Percentiles rank a stretch among this genome's conserved stretches.
phyloP scores from a whole-genome alignment of 2,797 vertebrate genomes.

The Chaenodraco wilsoni region DNA sequence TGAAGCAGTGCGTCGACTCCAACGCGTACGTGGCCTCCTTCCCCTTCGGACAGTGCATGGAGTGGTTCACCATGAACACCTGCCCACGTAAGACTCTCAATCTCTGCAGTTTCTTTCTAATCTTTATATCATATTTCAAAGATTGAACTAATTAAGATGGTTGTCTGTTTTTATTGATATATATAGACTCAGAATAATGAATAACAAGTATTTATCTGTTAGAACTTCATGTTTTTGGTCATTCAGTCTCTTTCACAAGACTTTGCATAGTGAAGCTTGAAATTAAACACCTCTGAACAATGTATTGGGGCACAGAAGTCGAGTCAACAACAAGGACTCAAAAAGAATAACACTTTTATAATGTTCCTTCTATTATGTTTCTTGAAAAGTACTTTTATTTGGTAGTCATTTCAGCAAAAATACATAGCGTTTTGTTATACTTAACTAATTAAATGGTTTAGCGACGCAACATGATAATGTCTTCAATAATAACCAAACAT shows the following conservation, averaged over 20 bases:
- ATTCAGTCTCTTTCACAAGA: neutral
- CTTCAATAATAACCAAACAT: neutral
- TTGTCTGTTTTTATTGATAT: too few relatives aligned
- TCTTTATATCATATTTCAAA: fast-evolving
- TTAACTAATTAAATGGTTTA: too few relatives aligned
- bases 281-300: neutral
- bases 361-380: neutral
- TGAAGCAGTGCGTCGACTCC: conserved; percentile 97
- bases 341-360: neutral
- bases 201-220: too few relatives aligned
- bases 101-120: neutral
- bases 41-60: conserved; percentile 98
- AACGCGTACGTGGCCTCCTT: conserved; percentile 98
- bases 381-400: neutral
- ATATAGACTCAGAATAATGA: too few relatives aligned
- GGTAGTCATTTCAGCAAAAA: neutral
- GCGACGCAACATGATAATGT: neutral
- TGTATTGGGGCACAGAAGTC: neutral
- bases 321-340: neutral
- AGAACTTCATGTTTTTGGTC: too few relatives aligned
- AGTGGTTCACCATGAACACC: conserved; percentile 97
- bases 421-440: too few relatives aligned
- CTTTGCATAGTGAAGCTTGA: neutral
- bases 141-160: neutral
- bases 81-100: conserved; percentile 89